These are phyloP conservation scores for Drosophila ustulata DNA, from an alignment of 2,888 invertebrate genomes.

Conservation along the genomic window DNA sequence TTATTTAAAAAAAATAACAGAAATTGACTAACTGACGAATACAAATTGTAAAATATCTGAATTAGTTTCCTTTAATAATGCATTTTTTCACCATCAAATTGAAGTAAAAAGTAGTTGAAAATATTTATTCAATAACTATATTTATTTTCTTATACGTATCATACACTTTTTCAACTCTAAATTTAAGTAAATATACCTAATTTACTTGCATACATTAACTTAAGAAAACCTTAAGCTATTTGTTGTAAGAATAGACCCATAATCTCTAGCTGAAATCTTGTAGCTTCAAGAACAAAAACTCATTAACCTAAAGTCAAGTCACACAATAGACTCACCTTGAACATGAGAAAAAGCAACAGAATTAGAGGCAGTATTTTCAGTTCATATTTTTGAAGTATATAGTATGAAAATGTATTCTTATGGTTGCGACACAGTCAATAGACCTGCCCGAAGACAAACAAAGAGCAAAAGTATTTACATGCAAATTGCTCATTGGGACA, in stretches of 20 bases:
- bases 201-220: not conserved
- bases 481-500: constrained; percentile 73
- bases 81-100: too few relatives aligned
- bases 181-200: too few relatives aligned
- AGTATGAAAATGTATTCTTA: constrained; percentile 2
- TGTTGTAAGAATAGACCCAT: not conserved
- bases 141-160: too few relatives aligned
- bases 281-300: not conserved
- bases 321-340: not conserved
- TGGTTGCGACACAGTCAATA: constrained; percentile 10
- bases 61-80: too few relatives aligned
- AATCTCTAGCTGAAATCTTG: not conserved
- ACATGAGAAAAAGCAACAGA: not conserved
- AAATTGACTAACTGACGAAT: too few relatives aligned
- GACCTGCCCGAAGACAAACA: constrained; percentile 17
- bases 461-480: constrained; percentile 69
- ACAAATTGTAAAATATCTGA: too few relatives aligned
- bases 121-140: too few relatives aligned
- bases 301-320: not conserved
- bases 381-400: not conserved
- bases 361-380: not conserved
- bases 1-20: too few relatives aligned
- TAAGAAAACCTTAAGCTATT: not conserved
- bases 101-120: too few relatives aligned
- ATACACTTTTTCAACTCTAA: too few relatives aligned